Base-by-base conservation (phyloP, 2,797 vertebrate species). In the Agapornis canus region DNA sequence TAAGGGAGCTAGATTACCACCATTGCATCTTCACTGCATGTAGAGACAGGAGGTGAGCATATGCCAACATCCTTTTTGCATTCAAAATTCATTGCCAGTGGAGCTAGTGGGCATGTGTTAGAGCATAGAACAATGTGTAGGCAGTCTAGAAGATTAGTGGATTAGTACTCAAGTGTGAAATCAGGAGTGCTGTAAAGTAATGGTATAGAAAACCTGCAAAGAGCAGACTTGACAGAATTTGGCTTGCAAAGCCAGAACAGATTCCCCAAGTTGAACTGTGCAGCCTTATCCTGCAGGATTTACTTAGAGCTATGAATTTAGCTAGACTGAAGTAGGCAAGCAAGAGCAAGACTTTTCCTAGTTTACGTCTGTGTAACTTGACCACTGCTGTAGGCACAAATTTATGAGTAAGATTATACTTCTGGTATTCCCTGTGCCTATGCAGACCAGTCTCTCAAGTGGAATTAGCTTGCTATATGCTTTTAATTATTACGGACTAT, bases 161-260 rank as follows among this genome's bases (percentile, higher is more conserved):
- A 86, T 96, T 94, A 91, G 61, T 90, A 86, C 35, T 96, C 54
- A 72, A 87, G 82, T 90, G 82, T 91, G 91, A 92, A 93, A 91
- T 93, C 89, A 86, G 65, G 80, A 92, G 54, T 78, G 45, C 87
- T 83, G 29, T 63, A 56, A 93, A 78, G 72, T 37, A 51, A 65
- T 81, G 61, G 61, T 78, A 81, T 51, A 91, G 93, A 90, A 94
- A 59, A 49, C 22, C 49, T 88, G 82, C 82, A 82, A 92, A 81
- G 94, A 94, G 76, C 82, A 54, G 69, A 78, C 59, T 86, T 85
- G 76, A 76, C 84, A 90, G 89, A 59, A 60, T 89, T 94, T 78
- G 86, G 42, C 16, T 89, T 73, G 76, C 81, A 51, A 9, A 65
- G 69, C 59, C 47, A 61, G 76, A 78, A 69, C 52, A 82, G 54